A percentile compares a stretch with the other conserved stretches of the same genome.
Evolutionary conservation across 2,113 vertebrate genomes (phyloP).

Genomic region (Cromileptes altivelis): DNA sequence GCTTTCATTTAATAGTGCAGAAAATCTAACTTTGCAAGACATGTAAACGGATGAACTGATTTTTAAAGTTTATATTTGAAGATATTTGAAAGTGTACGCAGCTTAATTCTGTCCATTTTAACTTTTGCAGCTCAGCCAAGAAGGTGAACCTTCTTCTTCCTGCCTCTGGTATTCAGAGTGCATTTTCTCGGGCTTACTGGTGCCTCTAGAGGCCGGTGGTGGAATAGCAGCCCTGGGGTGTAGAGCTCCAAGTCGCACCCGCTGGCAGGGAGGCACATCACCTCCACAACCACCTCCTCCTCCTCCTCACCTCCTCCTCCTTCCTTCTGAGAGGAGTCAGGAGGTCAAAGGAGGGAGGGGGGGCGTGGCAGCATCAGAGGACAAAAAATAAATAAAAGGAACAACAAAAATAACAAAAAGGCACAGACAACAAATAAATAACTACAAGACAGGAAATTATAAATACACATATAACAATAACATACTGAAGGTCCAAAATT

Average conservation of each 20-base stretch:
- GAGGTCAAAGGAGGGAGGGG: constrained; percentile 40
- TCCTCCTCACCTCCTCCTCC: constrained; percentile 65
- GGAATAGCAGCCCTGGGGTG: constrained; percentile 80
- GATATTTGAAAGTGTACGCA: neutral
- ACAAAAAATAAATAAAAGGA: constrained; percentile 40
- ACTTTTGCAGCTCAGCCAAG: constrained; percentile 57
- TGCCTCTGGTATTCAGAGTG: constrained; percentile 22
- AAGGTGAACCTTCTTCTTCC: constrained; percentile 45
- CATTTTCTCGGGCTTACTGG: constrained; percentile 82
- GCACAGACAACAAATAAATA: constrained; percentile 67
- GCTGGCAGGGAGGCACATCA: constrained; percentile 76
- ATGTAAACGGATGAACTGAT: too few species aligned
- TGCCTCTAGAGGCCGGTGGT: constrained; percentile 83
- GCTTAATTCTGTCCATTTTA: neutral
- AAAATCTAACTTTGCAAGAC: constrained; percentile 8
- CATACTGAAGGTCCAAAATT: constrained; percentile 1
- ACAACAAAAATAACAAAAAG: constrained; percentile 64
- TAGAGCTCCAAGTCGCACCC: constrained; percentile 81
- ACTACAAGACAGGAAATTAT: constrained; percentile 44
- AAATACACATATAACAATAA: constrained; percentile 37
- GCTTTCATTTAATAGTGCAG: neutral
- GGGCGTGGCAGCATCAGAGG: constrained; percentile 42
- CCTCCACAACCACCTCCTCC: constrained; percentile 62
- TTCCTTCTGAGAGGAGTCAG: constrained; percentile 72
- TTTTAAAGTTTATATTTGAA: neutral